phyloP scores from a whole-genome alignment of 2,888 invertebrate species.

The Amphimallon solstitiale region DNA sequence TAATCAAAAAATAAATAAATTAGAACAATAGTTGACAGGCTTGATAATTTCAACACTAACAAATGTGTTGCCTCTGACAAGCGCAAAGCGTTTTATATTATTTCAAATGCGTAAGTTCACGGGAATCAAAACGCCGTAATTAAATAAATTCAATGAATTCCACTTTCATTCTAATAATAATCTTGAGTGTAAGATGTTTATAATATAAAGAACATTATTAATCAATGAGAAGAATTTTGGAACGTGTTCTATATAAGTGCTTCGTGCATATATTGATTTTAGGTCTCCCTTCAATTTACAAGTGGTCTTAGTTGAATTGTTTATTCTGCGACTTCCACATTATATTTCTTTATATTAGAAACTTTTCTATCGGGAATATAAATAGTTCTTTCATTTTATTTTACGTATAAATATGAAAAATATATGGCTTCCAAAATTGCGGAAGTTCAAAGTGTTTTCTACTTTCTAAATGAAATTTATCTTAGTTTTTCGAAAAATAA shows the following conservation, averaged over 20 bases:
- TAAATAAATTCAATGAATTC: not conserved
- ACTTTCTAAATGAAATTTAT: too few species aligned
- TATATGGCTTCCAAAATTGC: too few species aligned
- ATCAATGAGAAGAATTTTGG: constrained; percentile 22
- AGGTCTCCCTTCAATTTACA: constrained; percentile 39
- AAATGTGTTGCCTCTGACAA: constrained; percentile 56
- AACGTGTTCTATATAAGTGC: constrained; percentile 34
- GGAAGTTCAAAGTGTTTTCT: too few species aligned
- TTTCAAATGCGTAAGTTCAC: constrained; percentile 28
- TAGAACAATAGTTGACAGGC: constrained; percentile 45
- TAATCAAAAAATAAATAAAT: not conserved
- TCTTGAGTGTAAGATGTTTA: constrained; percentile 1
- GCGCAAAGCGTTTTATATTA: constrained; percentile 51
- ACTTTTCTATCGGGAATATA: not conserved
- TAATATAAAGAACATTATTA: constrained; percentile 8
- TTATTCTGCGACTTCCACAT: constrained; percentile 28
- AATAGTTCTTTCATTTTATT: too few species aligned
- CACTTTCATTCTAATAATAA: not conserved
- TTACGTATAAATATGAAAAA: too few species aligned
- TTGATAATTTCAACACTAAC: constrained; percentile 56
- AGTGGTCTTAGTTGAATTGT: constrained; percentile 41
- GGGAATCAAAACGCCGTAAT: not conserved
- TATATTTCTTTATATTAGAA: not conserved
- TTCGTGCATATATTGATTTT: constrained; percentile 42
- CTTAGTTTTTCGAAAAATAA: not conserved